Evolutionary conservation across 2,888 invertebrate genomes (phyloP).

Genomic region (Byasa hedistus): DNA sequence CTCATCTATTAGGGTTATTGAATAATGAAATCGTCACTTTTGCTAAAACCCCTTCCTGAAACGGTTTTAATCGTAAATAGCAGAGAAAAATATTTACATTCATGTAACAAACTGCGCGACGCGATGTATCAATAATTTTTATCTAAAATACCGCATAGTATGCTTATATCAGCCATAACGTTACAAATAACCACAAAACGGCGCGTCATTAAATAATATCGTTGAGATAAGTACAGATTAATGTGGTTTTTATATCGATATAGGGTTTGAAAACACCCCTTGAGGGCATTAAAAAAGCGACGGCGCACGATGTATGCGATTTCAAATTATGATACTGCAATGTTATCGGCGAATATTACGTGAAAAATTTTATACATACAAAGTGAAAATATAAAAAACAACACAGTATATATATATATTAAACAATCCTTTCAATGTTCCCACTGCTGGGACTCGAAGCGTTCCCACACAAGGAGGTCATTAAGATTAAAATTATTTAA

Average conservation of each 20-base stretch:
- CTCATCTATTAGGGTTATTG: no score
- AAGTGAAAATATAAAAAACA: neutral
- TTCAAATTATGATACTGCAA: conserved; percentile 58
- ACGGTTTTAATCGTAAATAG: conserved; percentile 3
- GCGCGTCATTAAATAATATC: conserved; percentile 77
- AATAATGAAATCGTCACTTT: neutral
- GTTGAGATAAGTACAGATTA: conserved; percentile 76
- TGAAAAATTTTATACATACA: neutral
- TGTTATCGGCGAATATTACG: conserved; percentile 39
- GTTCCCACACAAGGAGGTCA: no score
- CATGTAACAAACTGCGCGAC: conserved; percentile 19
- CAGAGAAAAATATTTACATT: conserved; percentile 13
- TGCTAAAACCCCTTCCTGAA: neutral
- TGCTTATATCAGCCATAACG: conserved; percentile 62
- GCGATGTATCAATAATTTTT: conserved; percentile 52
- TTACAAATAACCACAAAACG: conserved; percentile 77
- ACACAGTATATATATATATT: no score
- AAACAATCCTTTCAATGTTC: no score
- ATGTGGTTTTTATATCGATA: conserved; percentile 75
- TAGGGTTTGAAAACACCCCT: conserved; percentile 57
- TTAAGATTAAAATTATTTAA: no score
- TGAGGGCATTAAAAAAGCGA: conserved; percentile 62
- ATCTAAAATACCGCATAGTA: conserved; percentile 64
- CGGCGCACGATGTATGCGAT: conserved; percentile 61
- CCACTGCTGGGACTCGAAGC: no score